Evolutionary conservation across 35 echinoderm and acorn worm species (phyloP), one percentile per base, ranked within the genome.

Genomic region (Holothuria glaberrima): DNA sequence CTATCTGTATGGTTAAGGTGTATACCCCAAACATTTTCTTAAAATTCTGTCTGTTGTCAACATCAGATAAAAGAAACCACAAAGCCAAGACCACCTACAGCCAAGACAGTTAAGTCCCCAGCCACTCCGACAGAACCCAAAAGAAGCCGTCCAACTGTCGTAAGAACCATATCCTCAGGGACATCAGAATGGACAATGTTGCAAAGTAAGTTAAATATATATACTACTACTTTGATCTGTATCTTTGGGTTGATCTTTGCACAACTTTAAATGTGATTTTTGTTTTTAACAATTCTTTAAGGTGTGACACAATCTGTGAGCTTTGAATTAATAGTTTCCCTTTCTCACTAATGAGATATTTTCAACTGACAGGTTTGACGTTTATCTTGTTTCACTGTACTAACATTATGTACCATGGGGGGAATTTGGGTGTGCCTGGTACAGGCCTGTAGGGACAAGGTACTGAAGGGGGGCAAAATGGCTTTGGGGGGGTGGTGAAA

Each of bases 131-230:
- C 80, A 61, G 80, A 84, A 33, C 26, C 80, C 34, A 84, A 84
- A 84, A 46, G 80, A 61, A 84, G 80, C 59, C 80, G 80, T 61
- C 80, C 80, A 62, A 84, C 80, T 29, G 80, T 84, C 4, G 80
- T 84, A 9, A 28, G 80, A 61, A 84, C 80, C 59, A 84, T 84
- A 12, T 84, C 80, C 20, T 84, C 80, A 13, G 80, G 80, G 30
- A 84, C 80, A 30, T 84, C 80, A 61, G 80, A 84, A 84, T 84
- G 80, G 80, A 38, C 59, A 21, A 30, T 84, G 13, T 60, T 63
- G 57, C 80, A n/a, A 63, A 60, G 80, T 84, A 5, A 84, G 80
- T 62, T 0, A 5, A 69, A 29, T 69, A 29, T 69, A 30, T 67
- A 22, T 16, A 24, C 16, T 25, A 29, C 22, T 24, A 2, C 66